These are phyloP conservation scores for Protosalanx chinensis DNA, from an alignment of 2,797 vertebrate genomes.

Conservation along the genomic window DNA sequence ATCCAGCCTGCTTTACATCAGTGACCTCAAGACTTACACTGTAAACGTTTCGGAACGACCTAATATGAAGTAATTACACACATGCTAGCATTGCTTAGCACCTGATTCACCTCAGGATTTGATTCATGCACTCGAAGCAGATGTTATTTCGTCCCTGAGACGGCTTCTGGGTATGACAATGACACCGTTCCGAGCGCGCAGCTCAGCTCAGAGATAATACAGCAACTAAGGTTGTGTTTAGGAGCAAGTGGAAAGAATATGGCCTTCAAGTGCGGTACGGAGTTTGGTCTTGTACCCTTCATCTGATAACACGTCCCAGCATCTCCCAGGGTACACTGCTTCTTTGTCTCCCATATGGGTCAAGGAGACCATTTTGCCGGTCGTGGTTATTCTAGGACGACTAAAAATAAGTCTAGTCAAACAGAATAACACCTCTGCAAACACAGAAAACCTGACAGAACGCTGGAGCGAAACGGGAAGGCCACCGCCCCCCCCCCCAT, in stretches of 20 bases:
- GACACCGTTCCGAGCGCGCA: slow-evolving; percentile 6
- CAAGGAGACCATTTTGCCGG: slow-evolving; percentile 48
- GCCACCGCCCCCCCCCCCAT: slow-evolving; percentile 24
- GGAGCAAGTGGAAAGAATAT: slow-evolving; percentile 12
- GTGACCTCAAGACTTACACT: slow-evolving; percentile 43
- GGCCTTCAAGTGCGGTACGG: neutral
- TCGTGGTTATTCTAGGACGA: slow-evolving; percentile 36
- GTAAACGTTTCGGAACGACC: slow-evolving; percentile 58
- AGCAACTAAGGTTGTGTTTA: slow-evolving; percentile 6
- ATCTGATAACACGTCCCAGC: slow-evolving; percentile 23
- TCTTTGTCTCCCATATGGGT: slow-evolving; percentile 47
- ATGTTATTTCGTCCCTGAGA: slow-evolving; percentile 6
- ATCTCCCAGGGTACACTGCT: slow-evolving; percentile 29
- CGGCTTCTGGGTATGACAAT: neutral
- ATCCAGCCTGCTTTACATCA: slow-evolving; percentile 59
- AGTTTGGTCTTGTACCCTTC: slow-evolving; percentile 2
- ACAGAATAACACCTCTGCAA: slow-evolving; percentile 38
- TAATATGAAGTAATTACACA: slow-evolving; percentile 57
- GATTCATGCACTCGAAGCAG: slow-evolving; percentile 40
- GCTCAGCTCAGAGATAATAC: slow-evolving; percentile 11
- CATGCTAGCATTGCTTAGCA: slow-evolving; percentile 30
- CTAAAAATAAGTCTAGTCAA: slow-evolving; percentile 63
- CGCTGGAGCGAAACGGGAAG: slow-evolving; percentile 24
- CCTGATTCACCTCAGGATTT: slow-evolving; percentile 49
- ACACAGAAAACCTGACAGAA: slow-evolving; percentile 30